Evolutionary conservation across 2,113 vertebrate genomes (phyloP), one percentile per base, ranked within the genome.

Genomic region (Equus przewalskii): DNA sequence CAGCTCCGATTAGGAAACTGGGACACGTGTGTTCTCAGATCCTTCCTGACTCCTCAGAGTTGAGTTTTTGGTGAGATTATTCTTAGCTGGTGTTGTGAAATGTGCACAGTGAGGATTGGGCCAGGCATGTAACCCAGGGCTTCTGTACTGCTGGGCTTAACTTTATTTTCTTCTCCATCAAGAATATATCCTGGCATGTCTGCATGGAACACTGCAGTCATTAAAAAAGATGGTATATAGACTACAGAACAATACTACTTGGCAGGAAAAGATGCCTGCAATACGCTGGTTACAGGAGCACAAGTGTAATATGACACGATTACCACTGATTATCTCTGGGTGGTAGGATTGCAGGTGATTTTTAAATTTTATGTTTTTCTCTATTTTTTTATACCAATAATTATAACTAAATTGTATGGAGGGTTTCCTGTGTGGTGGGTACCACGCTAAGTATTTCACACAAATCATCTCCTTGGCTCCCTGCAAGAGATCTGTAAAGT

Each of bases 1-100:
- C 97, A 96, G 60, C 72, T 75, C 84, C 1, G 6, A 46, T 65
- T 65, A 79, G 81, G 96, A 97, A 92, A 96, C 3, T 41, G 86
- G 85, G 89, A 85, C 91, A 62, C 30, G 51, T 54, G 51, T 14
- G 79, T 44, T 78, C 87, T 41, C 87, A 97, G 75, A 81, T 94
- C 76, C 85, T 95, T 96, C 89, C 95, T 85, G 84, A 44, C 70
- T 70, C 36, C 28, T 62, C 10, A 8, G 75, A 44, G 41, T n/a
- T 44, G 54, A 83, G 76, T 64, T 70, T 41, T 56, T 51, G 60
- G 86, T 12, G 8, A 41, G 84, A 65, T 80, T 46, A 46, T 80
- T 90, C 89, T 78, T 62, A 33, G 64, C 58, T 3, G 30, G 54
- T 2, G 4, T 83, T 85, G 33, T 11, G 49, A 46, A 87, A 49